phyloP scores from a whole-genome alignment of 2,113 vertebrate genomes.

The Otus sunia region DNA sequence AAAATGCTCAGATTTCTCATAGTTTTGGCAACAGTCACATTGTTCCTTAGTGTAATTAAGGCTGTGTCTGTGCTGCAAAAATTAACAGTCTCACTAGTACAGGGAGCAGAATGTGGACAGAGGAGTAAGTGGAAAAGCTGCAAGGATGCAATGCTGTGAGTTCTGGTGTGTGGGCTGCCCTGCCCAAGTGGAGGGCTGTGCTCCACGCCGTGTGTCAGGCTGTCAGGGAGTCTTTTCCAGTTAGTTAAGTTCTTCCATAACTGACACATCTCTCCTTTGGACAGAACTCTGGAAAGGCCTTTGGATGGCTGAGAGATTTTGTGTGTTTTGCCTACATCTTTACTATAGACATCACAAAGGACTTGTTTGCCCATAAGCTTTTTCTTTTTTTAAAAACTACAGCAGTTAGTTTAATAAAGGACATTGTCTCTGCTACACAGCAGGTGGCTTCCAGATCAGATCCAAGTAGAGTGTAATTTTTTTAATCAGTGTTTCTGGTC shows the following conservation, averaged over 20 bases:
- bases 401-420: background rate
- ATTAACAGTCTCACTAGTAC: background rate
- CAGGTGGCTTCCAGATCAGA: background rate
- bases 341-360: background rate
- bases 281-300: background rate
- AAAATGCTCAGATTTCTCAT: background rate
- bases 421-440: background rate
- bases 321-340: background rate
- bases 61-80: background rate
- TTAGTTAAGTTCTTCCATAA: background rate
- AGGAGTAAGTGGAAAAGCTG: background rate
- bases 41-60: background rate
- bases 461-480: background rate
- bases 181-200: background rate
- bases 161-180: accelerated
- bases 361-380: background rate
- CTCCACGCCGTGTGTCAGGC: accelerated
- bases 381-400: background rate
- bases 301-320: background rate
- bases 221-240: background rate
- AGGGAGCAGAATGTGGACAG: background rate
- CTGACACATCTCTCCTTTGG: background rate
- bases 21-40: background rate
- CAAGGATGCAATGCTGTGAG: background rate
- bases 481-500: background rate